These are phyloP conservation scores for Odobenus rosmarus DNA, from an alignment of 2,113 vertebrate species.

Conservation along the genomic window DNA sequence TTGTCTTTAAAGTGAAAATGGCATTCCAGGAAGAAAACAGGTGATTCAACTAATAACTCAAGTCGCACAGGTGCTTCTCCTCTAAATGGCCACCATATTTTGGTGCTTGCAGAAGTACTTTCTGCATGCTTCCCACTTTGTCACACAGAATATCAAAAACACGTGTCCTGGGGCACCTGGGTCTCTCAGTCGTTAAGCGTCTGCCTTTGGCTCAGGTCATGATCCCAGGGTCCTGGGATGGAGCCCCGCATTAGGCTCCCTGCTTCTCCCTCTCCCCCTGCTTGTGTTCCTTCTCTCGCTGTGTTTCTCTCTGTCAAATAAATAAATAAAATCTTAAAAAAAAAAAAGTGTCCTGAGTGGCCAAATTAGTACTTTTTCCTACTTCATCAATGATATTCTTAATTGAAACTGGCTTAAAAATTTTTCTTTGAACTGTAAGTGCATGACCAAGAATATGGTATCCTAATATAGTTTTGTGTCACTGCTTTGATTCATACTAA, in stretches of 20 bases:
- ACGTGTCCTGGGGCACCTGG: neutral
- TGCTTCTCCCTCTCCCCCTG: no score
- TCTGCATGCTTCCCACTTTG: neutral
- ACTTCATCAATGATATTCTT: neutral
- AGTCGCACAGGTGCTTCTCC: neutral
- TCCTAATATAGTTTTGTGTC: neutral
- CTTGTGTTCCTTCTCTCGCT: no score
- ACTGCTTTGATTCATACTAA: neutral
- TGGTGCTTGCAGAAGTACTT: neutral
- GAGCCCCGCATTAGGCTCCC: no score
- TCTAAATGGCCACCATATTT: neutral
- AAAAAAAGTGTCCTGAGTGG: neutral
- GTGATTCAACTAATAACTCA: neutral
- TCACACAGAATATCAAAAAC: neutral
- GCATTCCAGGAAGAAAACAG: neutral
- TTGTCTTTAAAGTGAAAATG: conserved; percentile 16
- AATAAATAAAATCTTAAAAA: no score
- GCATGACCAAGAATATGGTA: neutral
- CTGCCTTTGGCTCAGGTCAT: no score
- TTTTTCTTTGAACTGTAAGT: neutral
- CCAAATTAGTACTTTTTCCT: neutral
- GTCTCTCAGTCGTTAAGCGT: no score
- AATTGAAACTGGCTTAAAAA: neutral
- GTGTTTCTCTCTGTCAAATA: no score
- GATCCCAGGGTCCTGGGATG: no score